A percentile compares a stretch with the other conserved stretches of the same genome.
Evolutionary conservation across 2,888 invertebrate genomes (phyloP).

Genomic region (Galerucella nymphaeae): DNA sequence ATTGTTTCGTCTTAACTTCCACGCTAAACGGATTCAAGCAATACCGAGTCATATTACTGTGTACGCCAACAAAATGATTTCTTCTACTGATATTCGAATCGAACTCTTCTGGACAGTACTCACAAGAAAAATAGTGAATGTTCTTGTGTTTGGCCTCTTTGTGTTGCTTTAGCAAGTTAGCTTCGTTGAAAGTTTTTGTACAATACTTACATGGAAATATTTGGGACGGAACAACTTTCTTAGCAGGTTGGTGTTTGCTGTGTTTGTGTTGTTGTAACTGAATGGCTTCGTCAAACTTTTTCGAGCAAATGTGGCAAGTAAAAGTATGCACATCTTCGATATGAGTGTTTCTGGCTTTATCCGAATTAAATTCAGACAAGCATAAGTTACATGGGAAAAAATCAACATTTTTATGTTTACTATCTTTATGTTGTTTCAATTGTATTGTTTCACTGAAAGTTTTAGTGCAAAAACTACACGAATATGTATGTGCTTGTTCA

Average conservation of each 20-base stretch:
- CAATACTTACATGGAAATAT: not conserved
- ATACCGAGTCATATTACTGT: not conserved
- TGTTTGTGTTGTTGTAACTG: not conserved
- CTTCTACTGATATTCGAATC: slow-evolving; percentile 18
- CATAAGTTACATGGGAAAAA: slow-evolving; percentile 19
- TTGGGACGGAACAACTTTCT: not conserved
- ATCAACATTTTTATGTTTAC: slow-evolving; percentile 17
- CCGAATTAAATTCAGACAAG: not conserved
- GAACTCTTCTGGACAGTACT: slow-evolving; percentile 9
- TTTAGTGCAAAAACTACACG: slow-evolving; percentile 1
- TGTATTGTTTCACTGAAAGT: not conserved
- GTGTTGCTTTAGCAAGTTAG: not conserved
- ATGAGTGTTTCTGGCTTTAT: not conserved
- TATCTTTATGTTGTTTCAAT: slow-evolving; percentile 13
- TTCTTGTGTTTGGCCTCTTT: slow-evolving; percentile 14
- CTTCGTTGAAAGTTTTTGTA: not conserved
- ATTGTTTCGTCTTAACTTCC: not conserved
- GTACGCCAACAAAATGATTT: not conserved
- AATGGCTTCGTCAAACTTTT: not conserved
- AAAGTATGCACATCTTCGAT: not conserved
- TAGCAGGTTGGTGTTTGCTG: not conserved
- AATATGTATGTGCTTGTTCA: not conserved
- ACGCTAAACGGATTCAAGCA: not conserved
- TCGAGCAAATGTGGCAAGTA: not conserved
- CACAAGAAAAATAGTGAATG: slow-evolving; percentile 13